These are phyloP conservation scores for Otocyon megalotis DNA, from an alignment of 2,113 vertebrate genomes.

Conservation along the genomic window DNA sequence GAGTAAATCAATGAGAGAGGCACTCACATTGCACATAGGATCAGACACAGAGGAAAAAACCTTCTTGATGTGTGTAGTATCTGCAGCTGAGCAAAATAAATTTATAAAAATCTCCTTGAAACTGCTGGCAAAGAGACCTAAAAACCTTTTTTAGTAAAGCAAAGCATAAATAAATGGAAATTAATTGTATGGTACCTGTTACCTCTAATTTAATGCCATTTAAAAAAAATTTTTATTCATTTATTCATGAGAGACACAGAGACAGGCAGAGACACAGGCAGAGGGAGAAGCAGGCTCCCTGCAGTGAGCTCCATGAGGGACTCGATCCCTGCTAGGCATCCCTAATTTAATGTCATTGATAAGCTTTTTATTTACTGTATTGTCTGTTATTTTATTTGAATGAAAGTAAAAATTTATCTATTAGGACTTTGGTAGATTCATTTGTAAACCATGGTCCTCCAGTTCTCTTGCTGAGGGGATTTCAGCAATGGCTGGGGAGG, in stretches of 20 bases:
- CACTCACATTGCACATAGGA: background rate
- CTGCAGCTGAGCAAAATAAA: background rate
- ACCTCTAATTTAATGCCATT: background rate
- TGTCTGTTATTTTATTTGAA: background rate
- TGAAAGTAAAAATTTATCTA: background rate
- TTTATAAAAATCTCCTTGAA: background rate
- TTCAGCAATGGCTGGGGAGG: background rate
- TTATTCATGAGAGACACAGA: too few species aligned
- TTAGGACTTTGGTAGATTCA: background rate
- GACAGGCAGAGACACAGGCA: too few species aligned
- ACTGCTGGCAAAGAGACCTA: background rate
- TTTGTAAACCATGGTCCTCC: background rate
- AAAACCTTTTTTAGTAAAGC: background rate
- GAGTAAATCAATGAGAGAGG: background rate
- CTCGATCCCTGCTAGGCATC: too few species aligned
- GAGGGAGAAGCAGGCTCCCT: too few species aligned
- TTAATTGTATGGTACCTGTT: background rate
- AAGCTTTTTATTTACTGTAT: background rate
- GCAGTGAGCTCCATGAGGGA: too few species aligned
- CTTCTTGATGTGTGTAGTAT: background rate
- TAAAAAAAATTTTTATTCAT: too few species aligned
- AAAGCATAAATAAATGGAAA: background rate
- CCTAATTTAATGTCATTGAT: background rate
- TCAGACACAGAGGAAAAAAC: background rate
- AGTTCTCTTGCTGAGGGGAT: background rate